Evolutionary conservation across 2,797 vertebrate genomes (phyloP).

Genomic region (Molossus alvarezi): DNA sequence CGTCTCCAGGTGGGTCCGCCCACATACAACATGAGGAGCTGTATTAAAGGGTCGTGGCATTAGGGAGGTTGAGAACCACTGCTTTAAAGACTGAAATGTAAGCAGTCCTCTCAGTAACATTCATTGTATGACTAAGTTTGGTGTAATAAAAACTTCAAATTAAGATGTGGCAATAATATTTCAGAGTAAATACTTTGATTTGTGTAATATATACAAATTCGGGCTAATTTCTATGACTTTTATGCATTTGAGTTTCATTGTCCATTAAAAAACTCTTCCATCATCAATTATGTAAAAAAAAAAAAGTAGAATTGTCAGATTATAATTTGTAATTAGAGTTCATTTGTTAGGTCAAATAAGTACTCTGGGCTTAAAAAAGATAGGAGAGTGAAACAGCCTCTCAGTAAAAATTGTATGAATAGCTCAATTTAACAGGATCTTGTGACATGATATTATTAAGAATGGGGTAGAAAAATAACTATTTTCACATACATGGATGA

Average conservation of each 20-base stretch:
- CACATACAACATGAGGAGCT: no score
- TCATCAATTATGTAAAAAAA: not conserved
- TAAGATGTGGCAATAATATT: constrained; percentile 28
- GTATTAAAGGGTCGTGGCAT: no score
- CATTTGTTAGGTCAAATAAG: constrained; percentile 8
- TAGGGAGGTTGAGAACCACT: no score
- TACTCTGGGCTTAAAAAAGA: not conserved
- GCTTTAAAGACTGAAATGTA: constrained; percentile 37
- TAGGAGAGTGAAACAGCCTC: not conserved
- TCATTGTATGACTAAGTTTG: not conserved
- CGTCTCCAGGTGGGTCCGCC: no score
- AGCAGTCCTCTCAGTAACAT: not conserved
- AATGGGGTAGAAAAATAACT: not conserved
- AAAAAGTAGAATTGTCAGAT: not conserved
- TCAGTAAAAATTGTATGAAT: not conserved
- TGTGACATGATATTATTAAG: not conserved
- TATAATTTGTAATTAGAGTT: not conserved
- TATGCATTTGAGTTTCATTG: not conserved
- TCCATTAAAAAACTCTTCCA: constrained; percentile 17
- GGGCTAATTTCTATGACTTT: not conserved
- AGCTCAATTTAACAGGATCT: constrained; percentile 2
- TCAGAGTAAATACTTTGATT: not conserved
- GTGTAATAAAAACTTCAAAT: constrained; percentile 15
- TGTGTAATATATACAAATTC: constrained; percentile 10
- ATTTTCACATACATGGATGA: not conserved